Percentiles rank a stretch among this genome's conserved stretches.
Evolutionary conservation across 2,113 vertebrate genomes (phyloP).

Genomic region (Hylia prasina): DNA sequence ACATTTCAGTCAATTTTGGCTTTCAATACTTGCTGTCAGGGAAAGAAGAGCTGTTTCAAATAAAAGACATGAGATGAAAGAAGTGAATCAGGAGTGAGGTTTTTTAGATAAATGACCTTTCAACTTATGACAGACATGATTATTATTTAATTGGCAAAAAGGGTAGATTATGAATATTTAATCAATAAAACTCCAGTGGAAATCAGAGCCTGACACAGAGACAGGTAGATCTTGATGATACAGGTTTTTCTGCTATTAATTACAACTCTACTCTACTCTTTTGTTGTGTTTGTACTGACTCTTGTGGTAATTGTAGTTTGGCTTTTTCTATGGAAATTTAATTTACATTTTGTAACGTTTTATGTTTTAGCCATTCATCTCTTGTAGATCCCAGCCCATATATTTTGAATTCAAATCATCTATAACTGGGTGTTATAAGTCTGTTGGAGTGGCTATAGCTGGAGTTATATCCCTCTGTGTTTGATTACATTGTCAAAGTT

Average conservation of each 20-base stretch:
- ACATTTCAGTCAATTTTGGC: constrained; percentile 9
- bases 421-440: not conserved
- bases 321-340: not conserved
- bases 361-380: not conserved
- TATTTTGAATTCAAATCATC: not conserved
- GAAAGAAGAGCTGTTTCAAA: not conserved
- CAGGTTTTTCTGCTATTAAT: not conserved
- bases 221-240: not conserved
- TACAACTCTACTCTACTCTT: not conserved
- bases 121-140: not conserved
- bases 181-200: not conserved
- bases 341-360: not conserved
- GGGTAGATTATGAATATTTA: not conserved
- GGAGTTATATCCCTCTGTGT: not conserved
- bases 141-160: constrained; percentile 4
- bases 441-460: not conserved
- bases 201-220: not conserved
- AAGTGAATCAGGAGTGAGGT: not conserved
- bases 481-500: not conserved
- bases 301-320: not conserved
- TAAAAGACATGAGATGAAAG: not conserved
- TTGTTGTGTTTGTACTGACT: not conserved
- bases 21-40: not conserved
- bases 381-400: not conserved
- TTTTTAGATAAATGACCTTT: constrained; percentile 18